Conservation (phyloP, 2,888 invertebrate species). For the Clitarchus hookeri region DNA sequence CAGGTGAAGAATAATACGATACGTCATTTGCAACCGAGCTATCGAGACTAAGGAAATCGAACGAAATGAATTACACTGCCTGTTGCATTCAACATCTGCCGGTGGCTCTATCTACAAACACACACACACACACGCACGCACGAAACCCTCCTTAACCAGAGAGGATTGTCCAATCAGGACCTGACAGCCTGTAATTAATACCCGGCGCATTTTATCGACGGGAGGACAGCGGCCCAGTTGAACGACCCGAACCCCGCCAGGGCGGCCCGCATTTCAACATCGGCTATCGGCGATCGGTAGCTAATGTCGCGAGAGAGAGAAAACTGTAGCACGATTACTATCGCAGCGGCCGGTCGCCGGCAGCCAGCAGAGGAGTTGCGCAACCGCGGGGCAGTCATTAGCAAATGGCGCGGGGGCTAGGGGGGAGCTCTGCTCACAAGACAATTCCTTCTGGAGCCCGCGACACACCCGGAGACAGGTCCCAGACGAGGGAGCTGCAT, state of each 20-base stretch:
- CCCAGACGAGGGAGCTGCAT: no score
- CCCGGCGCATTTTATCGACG: constrained; percentile 14
- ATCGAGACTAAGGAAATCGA: background rate
- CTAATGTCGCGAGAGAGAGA: background rate
- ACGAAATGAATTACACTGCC: constrained; percentile 6
- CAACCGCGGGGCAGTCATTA: no score
- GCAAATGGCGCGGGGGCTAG: no score
- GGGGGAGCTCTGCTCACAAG: no score
- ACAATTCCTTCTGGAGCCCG: no score
- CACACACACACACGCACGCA: background rate
- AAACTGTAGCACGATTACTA: background rate
- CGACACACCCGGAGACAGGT: no score
- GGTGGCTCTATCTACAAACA: background rate
- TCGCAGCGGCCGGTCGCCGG: background rate
- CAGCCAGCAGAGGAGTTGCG: background rate
- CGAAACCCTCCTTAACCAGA: background rate
- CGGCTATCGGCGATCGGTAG: constrained; percentile 14
- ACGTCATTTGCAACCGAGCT: background rate
- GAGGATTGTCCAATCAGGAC: constrained; percentile 14
- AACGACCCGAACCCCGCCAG: background rate
- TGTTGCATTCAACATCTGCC: constrained; percentile 8
- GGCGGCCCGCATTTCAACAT: background rate
- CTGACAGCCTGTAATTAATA: constrained; percentile 14
- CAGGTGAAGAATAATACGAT: background rate
- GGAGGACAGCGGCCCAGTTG: background rate